Conservation (phyloP, 2,113 vertebrate genomes). For the Platichthys flesus region DNA sequence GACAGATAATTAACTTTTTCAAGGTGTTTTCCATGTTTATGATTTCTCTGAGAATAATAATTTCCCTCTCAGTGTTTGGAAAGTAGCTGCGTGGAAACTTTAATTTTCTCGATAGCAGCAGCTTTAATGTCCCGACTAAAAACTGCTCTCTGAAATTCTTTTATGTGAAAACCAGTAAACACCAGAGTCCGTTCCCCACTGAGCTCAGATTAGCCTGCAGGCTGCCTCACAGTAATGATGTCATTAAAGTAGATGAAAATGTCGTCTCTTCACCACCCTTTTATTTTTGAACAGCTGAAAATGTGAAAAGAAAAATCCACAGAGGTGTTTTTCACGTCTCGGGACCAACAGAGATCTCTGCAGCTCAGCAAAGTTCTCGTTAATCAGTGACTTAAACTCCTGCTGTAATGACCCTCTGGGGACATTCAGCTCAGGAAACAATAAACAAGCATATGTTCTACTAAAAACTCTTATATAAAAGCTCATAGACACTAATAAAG, state of each 20-base stretch:
- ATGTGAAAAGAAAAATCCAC: neutral
- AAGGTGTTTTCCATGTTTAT: neutral
- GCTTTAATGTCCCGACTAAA: neutral
- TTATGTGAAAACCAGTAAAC: neutral
- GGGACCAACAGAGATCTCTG: neutral
- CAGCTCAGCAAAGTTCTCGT: neutral
- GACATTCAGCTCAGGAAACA: conserved; percentile 2
- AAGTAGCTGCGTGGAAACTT: neutral
- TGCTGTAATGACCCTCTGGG: neutral
- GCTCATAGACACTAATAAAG: conserved; percentile 26
- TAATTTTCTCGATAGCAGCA: neutral
- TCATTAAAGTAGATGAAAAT: conserved; percentile 1
- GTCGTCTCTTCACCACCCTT: neutral
- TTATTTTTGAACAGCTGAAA: neutral
- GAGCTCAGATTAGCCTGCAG: neutral
- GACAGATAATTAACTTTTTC: neutral
- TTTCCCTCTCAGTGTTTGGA: neutral
- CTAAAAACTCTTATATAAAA: conserved; percentile 8
- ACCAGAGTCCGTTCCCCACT: neutral
- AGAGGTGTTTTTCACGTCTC: conserved; percentile 2
- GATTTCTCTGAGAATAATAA: no score
- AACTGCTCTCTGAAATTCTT: neutral
- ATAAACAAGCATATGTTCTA: conserved; percentile 11
- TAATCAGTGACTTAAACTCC: neutral
- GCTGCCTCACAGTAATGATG: conserved; percentile 4